Conservation (phyloP, 2,888 invertebrate species). For the Diarsia brunnea region DNA sequence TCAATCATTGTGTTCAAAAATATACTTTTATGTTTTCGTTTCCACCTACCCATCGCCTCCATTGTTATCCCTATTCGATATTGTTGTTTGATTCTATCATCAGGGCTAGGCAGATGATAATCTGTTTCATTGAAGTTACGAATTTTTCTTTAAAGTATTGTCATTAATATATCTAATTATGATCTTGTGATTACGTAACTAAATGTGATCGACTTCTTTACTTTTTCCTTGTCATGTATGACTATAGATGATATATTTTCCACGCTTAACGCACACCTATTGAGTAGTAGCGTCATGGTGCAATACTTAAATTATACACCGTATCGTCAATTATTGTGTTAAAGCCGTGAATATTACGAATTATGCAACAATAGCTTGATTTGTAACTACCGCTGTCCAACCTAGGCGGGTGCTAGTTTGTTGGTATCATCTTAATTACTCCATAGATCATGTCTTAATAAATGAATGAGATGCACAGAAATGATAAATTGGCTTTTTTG, state of each 20-base stretch:
- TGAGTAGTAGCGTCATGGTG: slow-evolving; percentile 29
- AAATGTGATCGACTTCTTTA: not conserved
- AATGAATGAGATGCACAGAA: slow-evolving; percentile 2
- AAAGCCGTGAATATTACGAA: slow-evolving; percentile 56
- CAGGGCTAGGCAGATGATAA: not conserved
- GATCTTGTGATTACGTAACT: not conserved
- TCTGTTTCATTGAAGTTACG: not conserved
- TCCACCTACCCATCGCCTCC: too few species aligned
- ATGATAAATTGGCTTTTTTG: not conserved
- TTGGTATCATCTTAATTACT: slow-evolving; percentile 32
- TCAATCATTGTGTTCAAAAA: too few species aligned
- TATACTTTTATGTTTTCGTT: too few species aligned
- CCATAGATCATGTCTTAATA: slow-evolving; percentile 22
- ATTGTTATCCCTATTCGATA: too few species aligned
- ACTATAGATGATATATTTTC: slow-evolving; percentile 32
- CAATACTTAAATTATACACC: slow-evolving; percentile 61
- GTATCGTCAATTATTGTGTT: slow-evolving; percentile 51
- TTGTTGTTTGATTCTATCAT: too few species aligned
- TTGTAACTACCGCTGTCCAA: slow-evolving; percentile 52
- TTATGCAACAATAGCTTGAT: slow-evolving; percentile 55
- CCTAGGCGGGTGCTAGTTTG: slow-evolving; percentile 2
- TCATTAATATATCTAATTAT: not conserved
- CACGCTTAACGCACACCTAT: slow-evolving; percentile 33
- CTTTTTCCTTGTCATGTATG: slow-evolving; percentile 6
- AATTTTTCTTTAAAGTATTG: not conserved